Evolutionary conservation across 1,140 invertebrate genomes (phyloP).

Genomic region (Platorchestia sp.): DNA sequence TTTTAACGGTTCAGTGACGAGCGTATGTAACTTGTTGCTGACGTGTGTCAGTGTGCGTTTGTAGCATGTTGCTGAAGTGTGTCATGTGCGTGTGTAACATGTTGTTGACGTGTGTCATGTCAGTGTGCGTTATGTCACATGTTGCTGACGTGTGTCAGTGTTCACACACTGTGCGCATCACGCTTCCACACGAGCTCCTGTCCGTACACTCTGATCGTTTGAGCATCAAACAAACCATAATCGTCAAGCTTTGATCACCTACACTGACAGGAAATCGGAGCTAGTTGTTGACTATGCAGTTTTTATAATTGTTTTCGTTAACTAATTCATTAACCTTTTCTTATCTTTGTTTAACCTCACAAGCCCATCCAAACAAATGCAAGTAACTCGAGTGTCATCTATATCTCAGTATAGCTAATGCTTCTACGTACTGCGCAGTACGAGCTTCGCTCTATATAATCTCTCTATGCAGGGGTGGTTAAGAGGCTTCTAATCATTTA

Average conservation of each 20-base stretch:
- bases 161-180: not conserved
- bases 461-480: too few species aligned
- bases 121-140: not conserved
- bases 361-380: constrained; percentile 51
- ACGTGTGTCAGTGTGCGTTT: not conserved
- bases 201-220: not conserved
- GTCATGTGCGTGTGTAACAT: not conserved
- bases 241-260: not conserved
- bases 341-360: constrained; percentile 19
- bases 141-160: not conserved
- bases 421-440: not conserved
- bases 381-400: not conserved
- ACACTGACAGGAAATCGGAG: not conserved
- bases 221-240: not conserved
- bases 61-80: not conserved
- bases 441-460: not conserved
- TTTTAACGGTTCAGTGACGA: too few species aligned
- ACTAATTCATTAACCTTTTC: not conserved
- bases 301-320: not conserved
- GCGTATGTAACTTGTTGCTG: not conserved
- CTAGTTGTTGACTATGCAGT: not conserved
- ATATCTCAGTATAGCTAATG: not conserved
- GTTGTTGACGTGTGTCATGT: not conserved
- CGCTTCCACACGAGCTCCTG: not conserved
- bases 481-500: too few species aligned